These are phyloP conservation scores for Xylocopa sonorina DNA, from an alignment of 1,140 invertebrate genomes.

Conservation along the genomic window DNA sequence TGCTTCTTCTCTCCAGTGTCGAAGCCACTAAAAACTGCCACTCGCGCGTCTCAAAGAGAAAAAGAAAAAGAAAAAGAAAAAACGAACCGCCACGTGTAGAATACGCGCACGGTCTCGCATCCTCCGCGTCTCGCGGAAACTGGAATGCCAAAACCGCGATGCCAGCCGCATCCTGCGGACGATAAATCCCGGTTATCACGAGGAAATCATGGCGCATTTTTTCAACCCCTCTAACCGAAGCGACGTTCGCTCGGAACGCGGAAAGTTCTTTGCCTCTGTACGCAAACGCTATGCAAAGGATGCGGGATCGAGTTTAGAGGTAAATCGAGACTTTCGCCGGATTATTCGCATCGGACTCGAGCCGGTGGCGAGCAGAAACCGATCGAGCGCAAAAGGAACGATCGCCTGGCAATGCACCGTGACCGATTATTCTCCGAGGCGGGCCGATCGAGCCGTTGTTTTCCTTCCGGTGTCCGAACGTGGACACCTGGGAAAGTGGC, in stretches of 20 bases:
- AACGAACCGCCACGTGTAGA: neutral
- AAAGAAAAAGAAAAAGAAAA: no score
- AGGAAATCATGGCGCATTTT: constrained; percentile 5
- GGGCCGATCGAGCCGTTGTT: constrained; percentile 8
- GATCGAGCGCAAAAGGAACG: neutral
- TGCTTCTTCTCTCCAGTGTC: neutral
- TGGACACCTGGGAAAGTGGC: constrained; percentile 44
- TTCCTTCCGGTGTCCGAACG: constrained; percentile 28
- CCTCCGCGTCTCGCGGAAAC: neutral
- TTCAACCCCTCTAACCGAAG: neutral
- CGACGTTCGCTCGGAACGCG: constrained; percentile 7
- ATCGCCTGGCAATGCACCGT: constrained; percentile 12
- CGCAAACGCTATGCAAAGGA: neutral
- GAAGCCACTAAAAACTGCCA: neutral
- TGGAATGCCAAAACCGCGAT: constrained; percentile 23
- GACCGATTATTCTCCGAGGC: neutral
- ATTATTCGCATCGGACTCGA: neutral
- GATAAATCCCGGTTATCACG: constrained; percentile 36
- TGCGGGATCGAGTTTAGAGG: neutral
- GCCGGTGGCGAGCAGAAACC: neutral
- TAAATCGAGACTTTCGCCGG: constrained; percentile 8
- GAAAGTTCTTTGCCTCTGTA: neutral
- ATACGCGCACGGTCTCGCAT: no score
- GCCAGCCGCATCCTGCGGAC: neutral
- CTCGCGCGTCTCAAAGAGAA: no score